Evolutionary conservation across 2,113 vertebrate genomes (phyloP).

Genomic region (Neofelis nebulosa): DNA sequence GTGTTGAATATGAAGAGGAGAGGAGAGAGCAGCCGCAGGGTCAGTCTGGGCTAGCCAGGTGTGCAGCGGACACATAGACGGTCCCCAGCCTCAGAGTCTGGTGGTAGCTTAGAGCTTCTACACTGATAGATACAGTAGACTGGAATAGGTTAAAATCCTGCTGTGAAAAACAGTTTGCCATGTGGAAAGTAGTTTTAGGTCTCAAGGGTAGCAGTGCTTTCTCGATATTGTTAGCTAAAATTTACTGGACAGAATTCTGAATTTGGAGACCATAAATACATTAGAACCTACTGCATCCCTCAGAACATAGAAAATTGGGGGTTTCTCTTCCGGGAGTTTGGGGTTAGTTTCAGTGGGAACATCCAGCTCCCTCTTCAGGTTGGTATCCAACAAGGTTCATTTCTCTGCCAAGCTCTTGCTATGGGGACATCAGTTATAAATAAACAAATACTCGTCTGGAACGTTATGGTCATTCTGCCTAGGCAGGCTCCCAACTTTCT

Average conservation of each 20-base stretch:
- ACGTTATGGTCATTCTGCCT: slow-evolving; percentile 48
- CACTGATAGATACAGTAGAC: not conserved
- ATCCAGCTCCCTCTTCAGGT: slow-evolving; percentile 67
- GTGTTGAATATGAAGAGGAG: not conserved
- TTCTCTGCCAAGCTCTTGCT: slow-evolving; percentile 69
- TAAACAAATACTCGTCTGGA: slow-evolving; percentile 69
- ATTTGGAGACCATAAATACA: not conserved
- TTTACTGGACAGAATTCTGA: not conserved
- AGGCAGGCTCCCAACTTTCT: slow-evolving; percentile 63
- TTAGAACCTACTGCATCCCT: not conserved
- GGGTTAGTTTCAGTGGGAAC: slow-evolving; percentile 27
- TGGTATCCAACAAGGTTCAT: not conserved
- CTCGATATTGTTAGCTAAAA: slow-evolving; percentile 7
- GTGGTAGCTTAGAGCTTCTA: not conserved
- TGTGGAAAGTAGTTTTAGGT: slow-evolving; percentile 39
- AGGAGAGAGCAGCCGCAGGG: not conserved
- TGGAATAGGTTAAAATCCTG: not conserved
- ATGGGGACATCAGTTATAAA: slow-evolving; percentile 72
- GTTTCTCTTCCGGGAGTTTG: not conserved
- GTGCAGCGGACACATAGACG: not conserved
- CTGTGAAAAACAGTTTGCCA: not conserved
- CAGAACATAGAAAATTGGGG: not conserved
- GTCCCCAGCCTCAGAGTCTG: not conserved
- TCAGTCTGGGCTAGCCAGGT: not conserved
- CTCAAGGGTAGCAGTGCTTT: not conserved